Evolutionary conservation across 2,797 vertebrate genomes (phyloP).

Genomic region (Pantherophis vulpinus): DNA sequence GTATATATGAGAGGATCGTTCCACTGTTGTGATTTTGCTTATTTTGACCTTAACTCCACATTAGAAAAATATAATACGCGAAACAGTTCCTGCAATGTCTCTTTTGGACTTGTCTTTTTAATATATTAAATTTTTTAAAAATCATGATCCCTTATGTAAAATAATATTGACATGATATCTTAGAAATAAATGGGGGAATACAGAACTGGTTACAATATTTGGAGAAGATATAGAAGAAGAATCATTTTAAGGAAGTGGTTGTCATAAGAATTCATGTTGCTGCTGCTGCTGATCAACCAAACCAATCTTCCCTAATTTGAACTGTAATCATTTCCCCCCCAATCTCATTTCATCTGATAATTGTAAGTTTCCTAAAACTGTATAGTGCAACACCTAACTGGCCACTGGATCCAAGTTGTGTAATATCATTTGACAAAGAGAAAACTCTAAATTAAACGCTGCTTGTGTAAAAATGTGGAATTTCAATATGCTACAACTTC

Average conservation of each 20-base stretch:
- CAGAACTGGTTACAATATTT: constrained; percentile 17
- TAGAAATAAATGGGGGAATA: constrained; percentile 1
- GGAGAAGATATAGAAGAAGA: constrained; percentile 23
- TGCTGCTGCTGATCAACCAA: constrained; percentile 46
- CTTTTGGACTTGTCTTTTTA: constrained; percentile 9
- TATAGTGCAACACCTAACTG: background rate
- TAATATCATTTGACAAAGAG: constrained; percentile 29
- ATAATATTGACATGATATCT: background rate
- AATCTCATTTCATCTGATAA: constrained; percentile 43
- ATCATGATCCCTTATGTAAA: constrained; percentile 21
- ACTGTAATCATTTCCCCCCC: constrained; percentile 5
- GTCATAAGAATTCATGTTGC: constrained; percentile 15
- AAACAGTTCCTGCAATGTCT: background rate
- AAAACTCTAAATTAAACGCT: constrained; percentile 41
- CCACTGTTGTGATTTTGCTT: background rate
- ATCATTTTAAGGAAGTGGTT: background rate
- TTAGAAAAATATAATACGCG: too few relatives aligned
- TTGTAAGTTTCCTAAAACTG: background rate
- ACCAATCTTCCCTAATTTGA: constrained; percentile 51
- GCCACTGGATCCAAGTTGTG: constrained; percentile 26
- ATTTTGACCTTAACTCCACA: background rate
- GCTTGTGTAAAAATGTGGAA: constrained; percentile 43
- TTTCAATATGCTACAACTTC: constrained; percentile 27
- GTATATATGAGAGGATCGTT: background rate
- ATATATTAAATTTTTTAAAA: background rate